phyloP scores from a whole-genome alignment of 1,140 invertebrate species.

The Amphibalanus amphitrite region DNA sequence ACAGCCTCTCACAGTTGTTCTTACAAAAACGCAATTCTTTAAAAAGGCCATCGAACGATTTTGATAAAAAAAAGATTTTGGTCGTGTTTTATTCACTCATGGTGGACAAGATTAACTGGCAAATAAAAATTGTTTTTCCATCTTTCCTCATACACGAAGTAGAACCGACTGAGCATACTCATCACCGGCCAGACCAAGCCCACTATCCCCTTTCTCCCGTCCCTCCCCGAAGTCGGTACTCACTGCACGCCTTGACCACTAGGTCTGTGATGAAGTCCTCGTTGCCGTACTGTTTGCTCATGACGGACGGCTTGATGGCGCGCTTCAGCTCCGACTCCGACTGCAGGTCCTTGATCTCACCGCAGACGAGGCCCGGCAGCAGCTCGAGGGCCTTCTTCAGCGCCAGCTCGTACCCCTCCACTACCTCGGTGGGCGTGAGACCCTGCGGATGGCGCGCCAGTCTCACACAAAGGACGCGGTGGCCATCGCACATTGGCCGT shows the following conservation, averaged over 20 bases:
- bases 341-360: constrained; percentile 56
- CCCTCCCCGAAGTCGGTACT: no score
- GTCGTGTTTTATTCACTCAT: no score
- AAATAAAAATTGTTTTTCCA: no score
- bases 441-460: constrained; percentile 37
- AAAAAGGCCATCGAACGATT: no score
- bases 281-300: constrained; percentile 96
- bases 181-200: no score
- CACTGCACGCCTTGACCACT: constrained; percentile 70
- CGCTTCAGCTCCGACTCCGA: not conserved
- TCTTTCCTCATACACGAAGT: no score
- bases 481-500: no score
- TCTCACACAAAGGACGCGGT: constrained; percentile 18
- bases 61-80: no score
- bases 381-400: constrained; percentile 76
- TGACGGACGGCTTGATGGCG: constrained; percentile 48
- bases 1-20: no score
- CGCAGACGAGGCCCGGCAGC: constrained; percentile 54
- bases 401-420: constrained; percentile 85
- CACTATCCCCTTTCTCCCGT: constrained; percentile 7
- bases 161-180: no score
- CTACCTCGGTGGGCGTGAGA: constrained; percentile 84
- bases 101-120: no score
- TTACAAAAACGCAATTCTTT: no score
- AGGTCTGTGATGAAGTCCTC: constrained; percentile 81